Evolutionary conservation across 2,888 invertebrate species (phyloP).

Genomic region (Drosophila neotestacea): DNA sequence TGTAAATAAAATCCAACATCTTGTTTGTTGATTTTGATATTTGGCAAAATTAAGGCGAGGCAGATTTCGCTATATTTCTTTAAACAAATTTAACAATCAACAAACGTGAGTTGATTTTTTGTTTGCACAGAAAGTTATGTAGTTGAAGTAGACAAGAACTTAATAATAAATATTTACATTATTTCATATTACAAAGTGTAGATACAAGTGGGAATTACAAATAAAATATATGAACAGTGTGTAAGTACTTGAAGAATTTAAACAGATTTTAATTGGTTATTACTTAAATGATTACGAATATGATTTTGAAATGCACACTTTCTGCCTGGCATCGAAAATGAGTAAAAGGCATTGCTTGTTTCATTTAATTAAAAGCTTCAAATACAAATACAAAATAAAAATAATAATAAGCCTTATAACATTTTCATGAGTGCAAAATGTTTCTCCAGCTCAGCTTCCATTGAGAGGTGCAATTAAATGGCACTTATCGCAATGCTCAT

Average conservation of each 20-base stretch:
- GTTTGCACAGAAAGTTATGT: slow-evolving; percentile 2
- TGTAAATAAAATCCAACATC: slow-evolving; percentile 4
- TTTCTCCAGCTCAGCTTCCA: slow-evolving; percentile 8
- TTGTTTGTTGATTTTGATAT: slow-evolving; percentile 2
- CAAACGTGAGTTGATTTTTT: slow-evolving; percentile 8
- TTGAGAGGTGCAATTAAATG: slow-evolving; percentile 57
- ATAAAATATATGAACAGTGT: slow-evolving; percentile 7
- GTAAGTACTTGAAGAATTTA: slow-evolving; percentile 1
- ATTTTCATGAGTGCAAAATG: slow-evolving; percentile 27
- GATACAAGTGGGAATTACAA: slow-evolving; percentile 9
- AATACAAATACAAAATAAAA: neutral
- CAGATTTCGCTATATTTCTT: too few relatives aligned
- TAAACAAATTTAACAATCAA: neutral
- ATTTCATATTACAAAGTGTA: slow-evolving; percentile 1
- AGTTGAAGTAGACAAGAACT: neutral
- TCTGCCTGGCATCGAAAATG: neutral
- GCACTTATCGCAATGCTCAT: slow-evolving; percentile 73
- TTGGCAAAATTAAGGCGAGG: neutral
- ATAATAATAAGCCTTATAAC: slow-evolving; percentile 23
- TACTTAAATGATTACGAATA: too few relatives aligned
- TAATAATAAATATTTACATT: slow-evolving; percentile 12
- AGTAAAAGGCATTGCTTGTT: slow-evolving; percentile 32
- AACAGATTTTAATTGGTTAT: neutral
- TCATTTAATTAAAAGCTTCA: slow-evolving; percentile 20
- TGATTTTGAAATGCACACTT: neutral